Percentiles rank a stretch among this genome's conserved stretches.
These are phyloP conservation scores for Phrynocephalus guinanensis DNA, from an alignment of 2,797 vertebrate genomes.

Conservation along the genomic window DNA sequence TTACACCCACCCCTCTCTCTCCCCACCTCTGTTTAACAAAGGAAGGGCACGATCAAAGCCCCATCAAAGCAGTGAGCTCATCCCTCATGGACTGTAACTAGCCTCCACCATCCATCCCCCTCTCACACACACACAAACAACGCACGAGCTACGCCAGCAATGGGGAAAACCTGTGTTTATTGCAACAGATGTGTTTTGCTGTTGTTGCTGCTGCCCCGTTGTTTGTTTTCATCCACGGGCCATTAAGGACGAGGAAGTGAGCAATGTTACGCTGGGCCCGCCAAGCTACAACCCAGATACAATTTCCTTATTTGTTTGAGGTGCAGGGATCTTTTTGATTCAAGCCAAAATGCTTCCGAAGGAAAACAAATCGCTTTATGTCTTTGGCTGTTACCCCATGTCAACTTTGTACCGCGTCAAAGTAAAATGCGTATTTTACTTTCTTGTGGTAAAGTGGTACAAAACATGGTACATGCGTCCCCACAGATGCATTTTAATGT, in stretches of 20 bases:
- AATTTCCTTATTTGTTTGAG: conserved; percentile 70
- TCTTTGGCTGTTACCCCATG: not conserved
- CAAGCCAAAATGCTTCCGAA: conserved; percentile 56
- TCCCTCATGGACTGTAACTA: conserved; percentile 61
- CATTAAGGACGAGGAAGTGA: conserved; percentile 58
- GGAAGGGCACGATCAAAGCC: conserved; percentile 67
- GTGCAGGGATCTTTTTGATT: conserved; percentile 61
- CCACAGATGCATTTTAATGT: no score
- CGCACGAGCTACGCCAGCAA: conserved; percentile 29
- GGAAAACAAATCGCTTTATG: conserved; percentile 56
- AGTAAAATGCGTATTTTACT: no score
- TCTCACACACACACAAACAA: no score
- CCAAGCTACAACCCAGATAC: conserved; percentile 60
- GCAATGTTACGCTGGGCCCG: conserved; percentile 56
- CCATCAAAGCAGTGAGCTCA: conserved; percentile 70
- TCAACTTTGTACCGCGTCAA: no score
- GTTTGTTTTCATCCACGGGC: conserved; percentile 42
- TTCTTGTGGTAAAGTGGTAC: no score
- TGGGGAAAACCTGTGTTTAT: conserved; percentile 60
- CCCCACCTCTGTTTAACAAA: conserved; percentile 64
- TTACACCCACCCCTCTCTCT: conserved; percentile 44
- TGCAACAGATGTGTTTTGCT: conserved; percentile 69
- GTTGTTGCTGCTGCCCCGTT: not conserved
- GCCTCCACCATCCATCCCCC: conserved; percentile 40
- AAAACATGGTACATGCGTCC: no score